These are phyloP conservation scores for Trichonephila clavata DNA, from an alignment of 1,140 invertebrate species.

Conservation along the genomic window DNA sequence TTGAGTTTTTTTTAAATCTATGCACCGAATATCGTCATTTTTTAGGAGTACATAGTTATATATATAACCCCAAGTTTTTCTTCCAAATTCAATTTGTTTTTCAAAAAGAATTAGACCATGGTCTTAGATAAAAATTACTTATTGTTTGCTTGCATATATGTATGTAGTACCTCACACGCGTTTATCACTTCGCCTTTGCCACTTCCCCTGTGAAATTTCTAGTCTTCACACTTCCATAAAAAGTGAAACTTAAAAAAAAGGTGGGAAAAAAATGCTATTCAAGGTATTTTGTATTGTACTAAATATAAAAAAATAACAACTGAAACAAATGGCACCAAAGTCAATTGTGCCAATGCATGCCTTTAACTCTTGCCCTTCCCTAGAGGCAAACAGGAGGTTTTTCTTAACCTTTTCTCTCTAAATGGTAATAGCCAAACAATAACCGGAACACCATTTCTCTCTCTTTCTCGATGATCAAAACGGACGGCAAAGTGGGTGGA, in stretches of 20 bases:
- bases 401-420: slow-evolving; percentile 40
- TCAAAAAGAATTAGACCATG: too few relatives aligned
- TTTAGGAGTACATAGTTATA: too few relatives aligned
- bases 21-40: too few relatives aligned
- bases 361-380: background rate
- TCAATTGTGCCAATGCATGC: background rate
- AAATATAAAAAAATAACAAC: background rate
- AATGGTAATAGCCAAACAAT: slow-evolving; percentile 57
- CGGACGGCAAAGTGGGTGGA: slow-evolving; percentile 43
- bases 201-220: background rate
- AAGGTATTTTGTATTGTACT: background rate
- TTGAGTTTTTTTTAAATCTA: too few relatives aligned
- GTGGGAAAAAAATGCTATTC: too few relatives aligned
- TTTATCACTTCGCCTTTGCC: background rate
- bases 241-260: too few relatives aligned
- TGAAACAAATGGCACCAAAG: background rate
- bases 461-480: slow-evolving; percentile 38
- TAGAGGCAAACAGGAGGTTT: background rate
- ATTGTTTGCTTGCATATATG: background rate
- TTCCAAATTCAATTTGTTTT: too few relatives aligned
- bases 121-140: background rate
- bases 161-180: too few relatives aligned
- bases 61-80: too few relatives aligned
- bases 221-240: background rate
- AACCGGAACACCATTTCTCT: slow-evolving; percentile 47